phyloP scores from a whole-genome alignment of 2,888 invertebrate species.

The Desoria tigrina region DNA sequence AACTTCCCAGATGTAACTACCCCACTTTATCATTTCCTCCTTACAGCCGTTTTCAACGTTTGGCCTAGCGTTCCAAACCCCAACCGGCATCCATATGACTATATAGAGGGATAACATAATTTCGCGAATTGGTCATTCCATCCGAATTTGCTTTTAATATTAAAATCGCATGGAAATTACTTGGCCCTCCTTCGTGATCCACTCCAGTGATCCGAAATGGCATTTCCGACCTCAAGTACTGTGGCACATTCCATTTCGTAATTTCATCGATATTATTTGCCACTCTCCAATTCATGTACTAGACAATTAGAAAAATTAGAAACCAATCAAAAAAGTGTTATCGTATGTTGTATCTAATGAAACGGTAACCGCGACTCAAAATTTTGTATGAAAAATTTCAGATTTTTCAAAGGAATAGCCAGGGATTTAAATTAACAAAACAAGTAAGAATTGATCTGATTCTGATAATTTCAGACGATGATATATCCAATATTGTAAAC shows the following conservation, averaged over 20 bases:
- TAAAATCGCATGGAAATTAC: neutral
- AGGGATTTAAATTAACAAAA: too few relatives aligned
- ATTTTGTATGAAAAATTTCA: too few relatives aligned
- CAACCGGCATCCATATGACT: neutral
- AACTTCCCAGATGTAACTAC: neutral
- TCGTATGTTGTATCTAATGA: too few relatives aligned
- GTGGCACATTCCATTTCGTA: neutral
- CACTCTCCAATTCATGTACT: conserved; percentile 7
- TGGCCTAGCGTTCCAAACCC: conserved; percentile 6
- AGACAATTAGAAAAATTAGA: too few relatives aligned
- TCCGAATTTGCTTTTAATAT: neutral
- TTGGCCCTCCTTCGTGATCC: neutral
- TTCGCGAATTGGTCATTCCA: neutral
- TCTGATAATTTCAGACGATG: too few relatives aligned
- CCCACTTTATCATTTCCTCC: conserved; percentile 1
- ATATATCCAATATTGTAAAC: too few relatives aligned
- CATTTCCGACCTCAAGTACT: neutral
- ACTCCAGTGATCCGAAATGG: neutral
- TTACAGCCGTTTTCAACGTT: neutral
- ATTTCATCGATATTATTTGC: neutral
- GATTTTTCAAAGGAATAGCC: too few relatives aligned
- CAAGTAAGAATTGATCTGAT: too few relatives aligned
- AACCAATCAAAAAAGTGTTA: too few relatives aligned
- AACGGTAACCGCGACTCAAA: too few relatives aligned
- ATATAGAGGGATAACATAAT: neutral